phyloP scores from a whole-genome alignment of 2,888 invertebrate species.

The Siphonodentalium dalli region DNA sequence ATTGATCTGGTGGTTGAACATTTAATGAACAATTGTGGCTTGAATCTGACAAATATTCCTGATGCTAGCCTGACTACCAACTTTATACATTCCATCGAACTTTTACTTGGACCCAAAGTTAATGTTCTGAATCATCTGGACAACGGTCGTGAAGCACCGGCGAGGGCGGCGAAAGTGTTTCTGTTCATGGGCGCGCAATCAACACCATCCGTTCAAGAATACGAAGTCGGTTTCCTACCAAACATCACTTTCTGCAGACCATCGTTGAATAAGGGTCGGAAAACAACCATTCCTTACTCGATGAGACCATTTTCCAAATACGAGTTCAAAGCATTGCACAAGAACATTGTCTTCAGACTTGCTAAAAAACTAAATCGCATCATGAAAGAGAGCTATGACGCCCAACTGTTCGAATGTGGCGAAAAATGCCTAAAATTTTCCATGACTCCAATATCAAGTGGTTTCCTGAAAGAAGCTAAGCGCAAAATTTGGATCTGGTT shows the following conservation, averaged over 20 bases:
- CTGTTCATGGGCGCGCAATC: constrained; percentile 44
- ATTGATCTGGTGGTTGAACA: constrained; percentile 36
- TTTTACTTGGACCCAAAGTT: constrained; percentile 40
- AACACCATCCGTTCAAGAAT: constrained; percentile 50
- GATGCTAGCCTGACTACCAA: constrained; percentile 37
- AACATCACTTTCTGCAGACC: constrained; percentile 33
- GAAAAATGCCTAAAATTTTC: constrained; percentile 45
- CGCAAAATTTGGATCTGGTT: constrained; percentile 56
- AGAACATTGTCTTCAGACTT: constrained; percentile 33
- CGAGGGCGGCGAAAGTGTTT: constrained; percentile 41
- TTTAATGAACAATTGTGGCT: constrained; percentile 29
- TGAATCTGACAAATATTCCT: constrained; percentile 34
- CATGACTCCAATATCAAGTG: constrained; percentile 50
- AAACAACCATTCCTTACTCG: constrained; percentile 45
- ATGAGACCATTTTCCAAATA: constrained; percentile 48
- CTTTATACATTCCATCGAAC: constrained; percentile 50
- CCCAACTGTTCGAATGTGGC: constrained; percentile 36
- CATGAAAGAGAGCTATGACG: constrained; percentile 49
- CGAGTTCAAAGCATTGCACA: constrained; percentile 45
- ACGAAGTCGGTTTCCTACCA: constrained; percentile 46
- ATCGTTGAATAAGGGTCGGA: constrained; percentile 31
- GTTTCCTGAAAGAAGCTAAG: constrained; percentile 39
- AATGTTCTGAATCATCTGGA: constrained; percentile 39
- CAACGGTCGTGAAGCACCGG: constrained; percentile 34
- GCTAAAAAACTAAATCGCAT: constrained; percentile 34